These are phyloP conservation scores for Smittia aterrima DNA, from an alignment of 2,888 invertebrate species.

Conservation along the genomic window DNA sequence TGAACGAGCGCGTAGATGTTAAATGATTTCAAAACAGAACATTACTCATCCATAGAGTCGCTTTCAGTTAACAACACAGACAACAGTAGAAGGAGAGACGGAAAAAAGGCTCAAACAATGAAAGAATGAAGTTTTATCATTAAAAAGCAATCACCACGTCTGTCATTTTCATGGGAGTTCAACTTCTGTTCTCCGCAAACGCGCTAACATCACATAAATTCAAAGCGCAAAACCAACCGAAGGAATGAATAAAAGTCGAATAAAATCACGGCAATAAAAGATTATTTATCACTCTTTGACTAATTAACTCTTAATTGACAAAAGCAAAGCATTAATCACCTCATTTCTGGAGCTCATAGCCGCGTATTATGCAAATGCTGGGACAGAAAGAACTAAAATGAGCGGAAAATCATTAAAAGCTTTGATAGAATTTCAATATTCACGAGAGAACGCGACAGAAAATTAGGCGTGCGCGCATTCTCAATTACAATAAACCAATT, in stretches of 20 bases:
- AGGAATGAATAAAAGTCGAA: background rate
- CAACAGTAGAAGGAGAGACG: too few relatives aligned
- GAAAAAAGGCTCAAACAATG: too few relatives aligned
- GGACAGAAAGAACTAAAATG: background rate
- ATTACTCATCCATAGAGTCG: background rate
- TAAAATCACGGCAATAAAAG: slow-evolving; percentile 2
- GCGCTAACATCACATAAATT: background rate
- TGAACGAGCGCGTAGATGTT: background rate
- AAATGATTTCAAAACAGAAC: background rate
- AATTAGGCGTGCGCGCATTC: slow-evolving; percentile 5
- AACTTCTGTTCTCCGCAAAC: background rate
- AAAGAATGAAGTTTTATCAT: background rate
- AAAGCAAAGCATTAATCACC: slow-evolving; percentile 30
- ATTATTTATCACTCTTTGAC: slow-evolving; percentile 18
- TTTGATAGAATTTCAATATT: too few relatives aligned
- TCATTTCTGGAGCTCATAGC: background rate
- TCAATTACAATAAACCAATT: slow-evolving; percentile 24
- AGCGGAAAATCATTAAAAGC: background rate
- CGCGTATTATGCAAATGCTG: background rate
- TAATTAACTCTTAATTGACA: slow-evolving; percentile 37
- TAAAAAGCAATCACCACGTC: background rate
- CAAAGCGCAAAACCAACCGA: background rate
- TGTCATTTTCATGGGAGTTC: background rate
- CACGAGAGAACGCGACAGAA: too few relatives aligned
- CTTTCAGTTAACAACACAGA: too few relatives aligned